phyloP scores from a whole-genome alignment of 2,888 invertebrate species.

The Eledona agricola region DNA sequence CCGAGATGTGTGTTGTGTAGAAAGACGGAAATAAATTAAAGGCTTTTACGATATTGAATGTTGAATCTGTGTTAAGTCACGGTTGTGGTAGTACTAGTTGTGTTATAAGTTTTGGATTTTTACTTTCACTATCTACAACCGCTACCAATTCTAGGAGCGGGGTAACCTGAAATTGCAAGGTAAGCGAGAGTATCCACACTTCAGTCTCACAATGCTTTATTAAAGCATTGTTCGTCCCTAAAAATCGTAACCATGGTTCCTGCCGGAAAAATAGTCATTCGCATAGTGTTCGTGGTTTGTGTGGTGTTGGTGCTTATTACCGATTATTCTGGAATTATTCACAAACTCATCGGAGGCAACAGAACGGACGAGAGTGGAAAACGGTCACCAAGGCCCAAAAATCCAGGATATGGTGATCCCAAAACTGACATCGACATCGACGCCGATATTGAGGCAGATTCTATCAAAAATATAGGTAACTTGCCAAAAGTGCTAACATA shows the following conservation, averaged over 20 bases:
- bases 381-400: conserved; percentile 55
- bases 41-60: conserved; percentile 23
- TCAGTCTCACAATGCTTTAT: conserved; percentile 47
- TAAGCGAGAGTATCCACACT: conserved; percentile 46
- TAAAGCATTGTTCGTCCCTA: conserved; percentile 37
- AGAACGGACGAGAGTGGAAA: conserved; percentile 54
- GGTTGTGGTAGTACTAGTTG: conserved; percentile 27
- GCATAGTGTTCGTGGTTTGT: conserved; percentile 66
- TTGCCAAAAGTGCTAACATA: conserved; percentile 12
- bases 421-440: conserved; percentile 62
- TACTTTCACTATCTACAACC: conserved; percentile 47
- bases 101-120: conserved; percentile 33
- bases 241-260: conserved; percentile 52
- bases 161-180: conserved; percentile 49
- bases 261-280: conserved; percentile 59
- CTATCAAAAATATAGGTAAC: conserved; percentile 60
- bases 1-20: conserved; percentile 19
- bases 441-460: conserved; percentile 63
- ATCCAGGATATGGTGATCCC: conserved; percentile 61
- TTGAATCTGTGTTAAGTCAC: conserved; percentile 19
- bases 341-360: conserved; percentile 63
- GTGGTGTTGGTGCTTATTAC: conserved; percentile 67
- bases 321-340: conserved; percentile 65
- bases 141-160: conserved; percentile 40
- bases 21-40: conserved; percentile 35